These are phyloP conservation scores for Desoria tigrina DNA, from an alignment of 2,888 invertebrate genomes.

Conservation along the genomic window DNA sequence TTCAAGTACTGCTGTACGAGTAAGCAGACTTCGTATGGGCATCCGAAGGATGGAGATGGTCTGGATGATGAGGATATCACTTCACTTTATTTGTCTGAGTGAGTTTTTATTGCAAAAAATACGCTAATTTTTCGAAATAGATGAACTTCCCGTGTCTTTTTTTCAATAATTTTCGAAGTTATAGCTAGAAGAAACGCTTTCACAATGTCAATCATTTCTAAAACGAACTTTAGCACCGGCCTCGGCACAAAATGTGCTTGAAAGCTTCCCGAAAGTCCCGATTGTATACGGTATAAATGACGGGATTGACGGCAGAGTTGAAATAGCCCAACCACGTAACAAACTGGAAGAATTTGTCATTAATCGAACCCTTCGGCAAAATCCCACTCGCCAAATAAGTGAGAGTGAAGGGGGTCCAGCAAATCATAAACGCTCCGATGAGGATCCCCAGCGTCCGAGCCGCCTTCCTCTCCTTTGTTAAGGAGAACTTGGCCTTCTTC, in stretches of 20 bases:
- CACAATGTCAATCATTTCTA: background rate
- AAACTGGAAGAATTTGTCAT: conserved; percentile 68
- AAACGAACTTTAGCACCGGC: background rate
- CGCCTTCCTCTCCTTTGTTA: conserved; percentile 48
- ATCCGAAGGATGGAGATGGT: background rate
- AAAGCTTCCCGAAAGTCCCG: conserved; percentile 73
- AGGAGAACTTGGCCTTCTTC: conserved; percentile 44
- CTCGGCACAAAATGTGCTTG: background rate
- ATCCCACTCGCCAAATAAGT: conserved; percentile 33
- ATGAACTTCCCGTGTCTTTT: too few species aligned
- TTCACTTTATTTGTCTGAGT: conserved; percentile 14
- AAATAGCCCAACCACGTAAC: conserved; percentile 93
- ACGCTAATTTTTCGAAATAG: too few species aligned
- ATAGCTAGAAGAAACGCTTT: background rate
- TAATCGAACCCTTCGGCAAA: conserved; percentile 10
- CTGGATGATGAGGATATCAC: background rate
- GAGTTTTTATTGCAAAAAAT: too few species aligned
- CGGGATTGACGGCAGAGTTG: conserved; percentile 86
- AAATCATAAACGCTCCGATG: conserved; percentile 47
- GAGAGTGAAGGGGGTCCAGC: conserved; percentile 50
- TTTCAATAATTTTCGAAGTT: too few species aligned
- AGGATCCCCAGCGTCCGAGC: conserved; percentile 49
- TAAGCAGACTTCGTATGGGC: background rate
- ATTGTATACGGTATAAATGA: conserved; percentile 94
- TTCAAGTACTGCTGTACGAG: conserved; percentile 52